A percentile compares a stretch with the other conserved stretches of the same genome.
phyloP scores from a whole-genome alignment of 2,888 invertebrate species.

The Eristalinus sepulchralis region DNA sequence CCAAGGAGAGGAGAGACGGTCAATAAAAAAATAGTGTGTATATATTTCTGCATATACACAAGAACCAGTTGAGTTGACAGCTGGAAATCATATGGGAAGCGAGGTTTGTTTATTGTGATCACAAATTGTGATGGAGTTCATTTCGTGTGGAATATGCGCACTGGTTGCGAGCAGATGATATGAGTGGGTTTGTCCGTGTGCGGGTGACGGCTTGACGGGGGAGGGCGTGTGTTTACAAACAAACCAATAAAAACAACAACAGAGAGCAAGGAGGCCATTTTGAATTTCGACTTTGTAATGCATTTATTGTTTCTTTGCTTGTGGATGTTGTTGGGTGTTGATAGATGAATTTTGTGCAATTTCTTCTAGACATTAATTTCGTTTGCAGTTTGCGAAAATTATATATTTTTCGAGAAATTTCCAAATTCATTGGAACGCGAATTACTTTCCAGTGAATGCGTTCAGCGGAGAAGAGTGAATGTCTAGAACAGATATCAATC shows the following conservation, averaged over 20 bases:
- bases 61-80: constrained; percentile 69
- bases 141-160: constrained; percentile 39
- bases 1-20: background rate
- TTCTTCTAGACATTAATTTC: background rate
- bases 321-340: background rate
- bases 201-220: background rate
- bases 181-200: background rate
- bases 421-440: background rate
- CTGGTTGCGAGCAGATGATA: background rate
- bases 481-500: background rate
- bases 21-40: constrained; percentile 12
- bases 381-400: background rate
- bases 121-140: constrained; percentile 17
- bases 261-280: constrained; percentile 28
- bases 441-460: constrained; percentile 4
- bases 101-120: constrained; percentile 41
- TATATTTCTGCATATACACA: constrained; percentile 28
- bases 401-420: background rate
- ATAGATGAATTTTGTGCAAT: background rate
- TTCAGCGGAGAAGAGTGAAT: background rate
- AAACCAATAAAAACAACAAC: constrained; percentile 46
- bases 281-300: constrained; percentile 29
- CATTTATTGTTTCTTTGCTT: too few relatives aligned
- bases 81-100: constrained; percentile 51
- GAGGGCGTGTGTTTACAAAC: constrained; percentile 50